phyloP scores from a whole-genome alignment of 1,140 invertebrate species.

The Holcopasites calliopsidis region DNA sequence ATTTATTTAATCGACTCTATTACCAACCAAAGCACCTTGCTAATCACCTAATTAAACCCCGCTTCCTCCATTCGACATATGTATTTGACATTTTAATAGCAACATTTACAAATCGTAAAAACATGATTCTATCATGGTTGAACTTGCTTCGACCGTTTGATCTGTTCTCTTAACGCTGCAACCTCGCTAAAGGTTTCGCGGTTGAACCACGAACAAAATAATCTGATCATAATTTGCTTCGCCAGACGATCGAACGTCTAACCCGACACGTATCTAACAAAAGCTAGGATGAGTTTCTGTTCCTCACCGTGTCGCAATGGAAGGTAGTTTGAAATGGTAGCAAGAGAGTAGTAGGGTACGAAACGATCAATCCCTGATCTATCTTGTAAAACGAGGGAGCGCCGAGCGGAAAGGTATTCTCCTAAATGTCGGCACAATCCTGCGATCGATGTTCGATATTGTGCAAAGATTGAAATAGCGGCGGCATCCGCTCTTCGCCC shows the following conservation, averaged over 20 bases:
- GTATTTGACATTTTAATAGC: background rate
- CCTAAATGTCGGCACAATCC: slow-evolving; percentile 57
- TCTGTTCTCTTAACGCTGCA: slow-evolving; percentile 5
- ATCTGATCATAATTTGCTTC: slow-evolving; percentile 18
- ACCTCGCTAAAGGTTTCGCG: slow-evolving; percentile 3
- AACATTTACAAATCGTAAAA: background rate
- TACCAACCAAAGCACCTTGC: too few relatives aligned
- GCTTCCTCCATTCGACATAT: background rate
- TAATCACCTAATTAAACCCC: background rate
- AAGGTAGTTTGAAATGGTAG: background rate
- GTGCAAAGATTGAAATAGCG: slow-evolving; percentile 13
- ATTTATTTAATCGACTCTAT: too few relatives aligned
- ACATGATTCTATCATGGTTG: background rate
- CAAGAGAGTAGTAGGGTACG: slow-evolving; percentile 11
- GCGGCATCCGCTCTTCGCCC: background rate
- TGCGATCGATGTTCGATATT: slow-evolving; percentile 21
- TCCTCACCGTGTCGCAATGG: slow-evolving; percentile 35
- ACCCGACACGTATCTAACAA: slow-evolving; percentile 24
- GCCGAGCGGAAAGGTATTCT: slow-evolving; percentile 60
- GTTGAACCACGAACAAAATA: slow-evolving; percentile 28
- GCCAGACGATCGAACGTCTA: slow-evolving; percentile 19
- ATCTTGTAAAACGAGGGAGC: slow-evolving; percentile 45
- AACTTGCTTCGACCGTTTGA: background rate
- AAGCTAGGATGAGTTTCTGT: slow-evolving; percentile 7
- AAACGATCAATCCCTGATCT: slow-evolving; percentile 35